Conservation (phyloP, 2,888 invertebrate species). For the Boloria euphrosyne region DNA sequence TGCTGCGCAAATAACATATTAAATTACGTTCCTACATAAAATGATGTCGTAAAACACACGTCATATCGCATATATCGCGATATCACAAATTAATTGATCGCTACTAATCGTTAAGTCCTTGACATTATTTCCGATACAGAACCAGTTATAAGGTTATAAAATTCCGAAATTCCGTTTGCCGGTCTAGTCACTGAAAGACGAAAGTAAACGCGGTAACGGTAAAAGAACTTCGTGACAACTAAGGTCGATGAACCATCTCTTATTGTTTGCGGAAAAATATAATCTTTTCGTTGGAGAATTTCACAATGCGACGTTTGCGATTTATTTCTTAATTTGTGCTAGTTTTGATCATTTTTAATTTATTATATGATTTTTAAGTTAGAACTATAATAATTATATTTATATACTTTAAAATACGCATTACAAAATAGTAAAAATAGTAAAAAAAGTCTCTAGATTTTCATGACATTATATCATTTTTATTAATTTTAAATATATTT, state of each 20-base stretch:
- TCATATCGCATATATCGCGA: neutral
- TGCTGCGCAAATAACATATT: too few species aligned
- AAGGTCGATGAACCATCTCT: constrained; percentile 58
- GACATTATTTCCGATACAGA: constrained; percentile 26
- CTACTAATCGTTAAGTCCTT: constrained; percentile 20
- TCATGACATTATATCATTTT: neutral
- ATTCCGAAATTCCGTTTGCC: constrained; percentile 41
- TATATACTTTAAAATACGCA: too few species aligned
- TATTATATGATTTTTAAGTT: neutral
- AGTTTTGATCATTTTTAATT: neutral
- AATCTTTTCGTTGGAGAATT: constrained; percentile 15
- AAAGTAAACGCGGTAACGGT: constrained; percentile 64
- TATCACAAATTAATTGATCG: constrained; percentile 10
- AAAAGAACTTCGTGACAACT: constrained; percentile 46
- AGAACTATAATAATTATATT: too few species aligned
- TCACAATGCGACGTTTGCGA: neutral
- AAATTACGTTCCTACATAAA: neutral
- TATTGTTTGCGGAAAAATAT: constrained; percentile 58
- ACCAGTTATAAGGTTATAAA: constrained; percentile 29
- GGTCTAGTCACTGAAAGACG: constrained; percentile 48
- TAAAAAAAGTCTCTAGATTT: neutral
- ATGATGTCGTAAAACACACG: too few species aligned
- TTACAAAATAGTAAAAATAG: too few species aligned
- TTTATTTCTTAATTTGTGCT: neutral
- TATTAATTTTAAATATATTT: neutral